These are phyloP conservation scores for Campaea margaritaria DNA, from an alignment of 2,888 invertebrate genomes.

Conservation along the genomic window DNA sequence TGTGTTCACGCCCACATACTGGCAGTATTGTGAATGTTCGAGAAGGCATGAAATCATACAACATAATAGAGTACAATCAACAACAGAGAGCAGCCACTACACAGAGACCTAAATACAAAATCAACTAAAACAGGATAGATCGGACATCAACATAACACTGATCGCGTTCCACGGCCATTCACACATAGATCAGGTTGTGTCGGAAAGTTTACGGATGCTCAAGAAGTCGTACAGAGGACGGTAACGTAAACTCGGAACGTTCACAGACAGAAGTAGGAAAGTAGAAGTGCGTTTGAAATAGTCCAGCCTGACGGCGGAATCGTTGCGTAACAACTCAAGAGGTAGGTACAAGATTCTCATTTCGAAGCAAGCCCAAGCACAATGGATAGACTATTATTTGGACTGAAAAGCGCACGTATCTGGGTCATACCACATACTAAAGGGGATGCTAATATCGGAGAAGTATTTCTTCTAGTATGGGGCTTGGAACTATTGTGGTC, in stretches of 20 bases:
- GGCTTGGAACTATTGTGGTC: slow-evolving; percentile 64
- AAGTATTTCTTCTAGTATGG: slow-evolving; percentile 70
- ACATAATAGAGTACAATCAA: slow-evolving; percentile 84
- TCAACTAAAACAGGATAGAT: slow-evolving; percentile 79
- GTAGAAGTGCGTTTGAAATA: slow-evolving; percentile 70
- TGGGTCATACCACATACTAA: slow-evolving; percentile 70
- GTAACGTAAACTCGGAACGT: slow-evolving; percentile 58
- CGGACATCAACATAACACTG: slow-evolving; percentile 69
- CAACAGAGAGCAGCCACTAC: slow-evolving; percentile 86
- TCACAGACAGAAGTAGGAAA: slow-evolving; percentile 63
- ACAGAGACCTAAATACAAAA: slow-evolving; percentile 81
- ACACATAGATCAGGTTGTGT: slow-evolving; percentile 59
- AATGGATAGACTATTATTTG: slow-evolving; percentile 67
- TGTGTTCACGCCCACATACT: slow-evolving; percentile 79
- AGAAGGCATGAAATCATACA: slow-evolving; percentile 85
- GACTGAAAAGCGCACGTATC: slow-evolving; percentile 73
- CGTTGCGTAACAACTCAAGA: slow-evolving; percentile 57
- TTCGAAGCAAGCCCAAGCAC: slow-evolving; percentile 83
- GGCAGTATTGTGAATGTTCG: slow-evolving; percentile 84
- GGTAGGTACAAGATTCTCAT: slow-evolving; percentile 62
- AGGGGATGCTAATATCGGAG: slow-evolving; percentile 64
- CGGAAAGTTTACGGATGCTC: slow-evolving; percentile 55
- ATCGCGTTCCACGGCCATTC: slow-evolving; percentile 55
- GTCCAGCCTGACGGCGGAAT: slow-evolving; percentile 62
- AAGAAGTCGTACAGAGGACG: slow-evolving; percentile 56